Evolutionary conservation across 2,113 vertebrate genomes (phyloP).

Genomic region (Protomyctophum bolini): DNA sequence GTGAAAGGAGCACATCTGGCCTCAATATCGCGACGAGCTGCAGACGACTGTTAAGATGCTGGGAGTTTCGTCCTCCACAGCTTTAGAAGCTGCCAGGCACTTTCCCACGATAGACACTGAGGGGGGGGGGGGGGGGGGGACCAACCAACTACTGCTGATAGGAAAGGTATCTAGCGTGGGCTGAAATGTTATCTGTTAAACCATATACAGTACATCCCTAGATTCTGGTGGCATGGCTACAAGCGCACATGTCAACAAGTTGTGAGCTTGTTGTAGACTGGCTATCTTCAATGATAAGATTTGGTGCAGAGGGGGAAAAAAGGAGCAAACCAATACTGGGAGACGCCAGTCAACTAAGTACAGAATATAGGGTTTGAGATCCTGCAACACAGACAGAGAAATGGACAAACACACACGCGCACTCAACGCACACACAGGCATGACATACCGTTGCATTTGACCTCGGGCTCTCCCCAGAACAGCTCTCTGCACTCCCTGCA

Average conservation of each 20-base stretch:
- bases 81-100: constrained; percentile 8
- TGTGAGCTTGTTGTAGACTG: neutral
- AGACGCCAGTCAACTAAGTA: neutral
- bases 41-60: neutral
- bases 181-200: too few species aligned
- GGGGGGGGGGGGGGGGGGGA: too few species aligned
- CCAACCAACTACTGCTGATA: too few species aligned
- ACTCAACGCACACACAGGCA: neutral
- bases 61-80: neutral
- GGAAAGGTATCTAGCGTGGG: too few species aligned
- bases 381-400: too few species aligned
- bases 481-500: constrained; percentile 92
- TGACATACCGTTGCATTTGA: constrained; percentile 83
- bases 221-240: too few species aligned
- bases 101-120: constrained; percentile 35
- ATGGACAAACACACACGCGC: too few species aligned
- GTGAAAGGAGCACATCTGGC: constrained; percentile 60
- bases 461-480: constrained; percentile 91
- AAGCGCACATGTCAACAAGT: neutral
- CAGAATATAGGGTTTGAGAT: too few species aligned
- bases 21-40: constrained; percentile 24
- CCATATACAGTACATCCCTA: too few species aligned
- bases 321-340: too few species aligned
- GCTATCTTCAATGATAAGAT: too few species aligned
- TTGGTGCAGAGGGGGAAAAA: too few species aligned